phyloP scores from a whole-genome alignment of 1,140 invertebrate species.

The Drosophila malerkotliana region DNA sequence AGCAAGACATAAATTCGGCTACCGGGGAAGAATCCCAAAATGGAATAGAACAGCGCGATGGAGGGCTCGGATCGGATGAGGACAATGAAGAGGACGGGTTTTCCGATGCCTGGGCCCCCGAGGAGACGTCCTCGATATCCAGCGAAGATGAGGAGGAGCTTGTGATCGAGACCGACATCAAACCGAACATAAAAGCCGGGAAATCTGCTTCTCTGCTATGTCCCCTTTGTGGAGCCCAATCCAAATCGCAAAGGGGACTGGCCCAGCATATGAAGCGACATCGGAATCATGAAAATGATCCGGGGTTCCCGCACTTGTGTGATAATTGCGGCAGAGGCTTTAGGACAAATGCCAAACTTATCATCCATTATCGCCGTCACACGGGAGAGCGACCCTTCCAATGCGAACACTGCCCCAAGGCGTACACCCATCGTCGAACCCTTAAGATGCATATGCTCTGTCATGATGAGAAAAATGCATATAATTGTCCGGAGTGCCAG shows the following conservation, averaged over 20 bases:
- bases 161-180: not conserved
- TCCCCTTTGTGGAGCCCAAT: constrained; percentile 26
- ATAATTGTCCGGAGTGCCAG: constrained; percentile 30
- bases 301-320: constrained; percentile 32
- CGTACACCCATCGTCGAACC: constrained; percentile 27
- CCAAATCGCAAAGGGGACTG: constrained; percentile 17
- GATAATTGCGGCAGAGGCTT: constrained; percentile 40
- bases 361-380: constrained; percentile 27
- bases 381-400: constrained; percentile 46
- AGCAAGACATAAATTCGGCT: not conserved
- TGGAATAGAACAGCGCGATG: not conserved
- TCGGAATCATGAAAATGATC: not conserved
- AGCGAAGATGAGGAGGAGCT: not conserved
- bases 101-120: constrained; percentile 5
- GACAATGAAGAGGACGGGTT: constrained; percentile 5
- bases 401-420: constrained; percentile 28
- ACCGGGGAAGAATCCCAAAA: not conserved
- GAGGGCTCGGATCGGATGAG: not conserved
- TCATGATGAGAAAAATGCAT: constrained; percentile 27
- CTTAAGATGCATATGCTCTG: constrained; percentile 27
- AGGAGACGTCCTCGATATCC: constrained; percentile 1
- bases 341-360: constrained; percentile 20
- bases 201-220: constrained; percentile 25
- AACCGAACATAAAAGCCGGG: too few relatives aligned
- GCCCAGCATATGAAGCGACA: constrained; percentile 21